A percentile compares a stretch with the other conserved stretches of the same genome.
Evolutionary conservation across 2,797 vertebrate species (phyloP).

Genomic region (Gastrophryne carolinensis): DNA sequence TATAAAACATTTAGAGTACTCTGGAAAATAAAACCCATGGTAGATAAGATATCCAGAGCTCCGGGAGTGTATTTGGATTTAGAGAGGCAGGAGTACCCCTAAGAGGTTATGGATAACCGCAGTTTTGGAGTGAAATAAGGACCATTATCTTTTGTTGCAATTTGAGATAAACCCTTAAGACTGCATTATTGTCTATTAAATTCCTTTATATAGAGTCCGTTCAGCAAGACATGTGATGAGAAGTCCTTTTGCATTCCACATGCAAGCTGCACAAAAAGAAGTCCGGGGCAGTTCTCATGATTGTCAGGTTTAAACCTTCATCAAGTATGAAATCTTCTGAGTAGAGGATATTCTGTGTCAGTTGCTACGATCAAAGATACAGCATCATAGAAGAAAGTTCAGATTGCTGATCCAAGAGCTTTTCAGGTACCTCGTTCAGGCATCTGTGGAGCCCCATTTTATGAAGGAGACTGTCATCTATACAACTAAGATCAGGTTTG

Average conservation of each 20-base stretch:
- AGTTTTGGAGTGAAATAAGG: slow-evolving; percentile 24
- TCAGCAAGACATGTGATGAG: neutral
- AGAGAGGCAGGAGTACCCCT: neutral
- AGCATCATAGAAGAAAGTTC: neutral
- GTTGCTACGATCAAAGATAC: neutral
- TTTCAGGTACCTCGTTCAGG: slow-evolving; percentile 25
- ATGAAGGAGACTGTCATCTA: neutral
- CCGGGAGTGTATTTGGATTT: slow-evolving; percentile 35
- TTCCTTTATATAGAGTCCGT: neutral
- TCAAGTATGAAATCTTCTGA: slow-evolving; percentile 14
- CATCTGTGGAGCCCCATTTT: neutral
- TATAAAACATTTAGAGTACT: slow-evolving; percentile 38
- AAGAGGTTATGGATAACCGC: slow-evolving; percentile 5
- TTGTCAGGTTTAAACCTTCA: slow-evolving; percentile 33
- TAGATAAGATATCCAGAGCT: slow-evolving; percentile 23
- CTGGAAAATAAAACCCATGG: slow-evolving; percentile 15
- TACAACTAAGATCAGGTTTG: neutral
- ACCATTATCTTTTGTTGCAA: neutral
- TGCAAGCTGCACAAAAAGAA: neutral
- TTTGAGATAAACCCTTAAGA: slow-evolving; percentile 3
- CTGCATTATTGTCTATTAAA: neutral
- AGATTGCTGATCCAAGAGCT: neutral
- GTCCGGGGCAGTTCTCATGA: slow-evolving; percentile 26
- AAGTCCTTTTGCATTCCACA: slow-evolving; percentile 25
- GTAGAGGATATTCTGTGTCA: neutral